phyloP scores from a whole-genome alignment of 2,113 vertebrate species.

The Varanus salvator region DNA sequence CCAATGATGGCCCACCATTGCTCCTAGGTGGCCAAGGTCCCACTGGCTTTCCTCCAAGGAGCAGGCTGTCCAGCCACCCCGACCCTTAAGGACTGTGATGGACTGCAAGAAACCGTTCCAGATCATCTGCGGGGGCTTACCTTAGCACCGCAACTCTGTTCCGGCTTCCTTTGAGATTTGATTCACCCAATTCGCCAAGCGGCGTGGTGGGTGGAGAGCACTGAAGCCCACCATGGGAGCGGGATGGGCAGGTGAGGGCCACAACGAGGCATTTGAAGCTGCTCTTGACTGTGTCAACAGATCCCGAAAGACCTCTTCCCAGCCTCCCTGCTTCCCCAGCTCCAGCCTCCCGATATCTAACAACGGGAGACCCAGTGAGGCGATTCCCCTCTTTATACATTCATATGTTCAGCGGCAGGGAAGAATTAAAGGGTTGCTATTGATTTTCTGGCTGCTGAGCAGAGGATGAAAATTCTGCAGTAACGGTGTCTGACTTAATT shows the following conservation, averaged over 20 bases:
- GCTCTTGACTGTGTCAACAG: neutral
- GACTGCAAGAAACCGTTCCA: too few relatives aligned
- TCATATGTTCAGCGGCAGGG: neutral
- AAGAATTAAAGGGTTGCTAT: neutral
- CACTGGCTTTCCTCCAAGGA: too few relatives aligned
- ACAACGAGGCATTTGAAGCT: neutral
- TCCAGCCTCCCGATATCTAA: neutral
- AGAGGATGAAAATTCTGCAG: neutral
- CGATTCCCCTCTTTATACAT: neutral
- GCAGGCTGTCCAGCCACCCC: too few relatives aligned
- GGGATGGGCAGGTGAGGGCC: neutral
- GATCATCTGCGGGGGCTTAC: too few relatives aligned
- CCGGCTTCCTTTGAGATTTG: too few relatives aligned
- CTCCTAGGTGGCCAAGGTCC: too few relatives aligned
- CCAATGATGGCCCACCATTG: too few relatives aligned
- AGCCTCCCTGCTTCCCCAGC: neutral
- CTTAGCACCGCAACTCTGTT: too few relatives aligned
- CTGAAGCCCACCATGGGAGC: too few relatives aligned
- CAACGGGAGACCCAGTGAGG: neutral
- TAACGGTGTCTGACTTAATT: neutral
- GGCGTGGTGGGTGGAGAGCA: too few relatives aligned
- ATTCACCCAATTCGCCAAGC: too few relatives aligned
- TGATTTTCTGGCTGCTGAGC: conserved; percentile 16
- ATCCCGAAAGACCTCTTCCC: neutral
- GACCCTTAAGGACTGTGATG: too few relatives aligned